Base-by-base conservation (phyloP, 1,140 invertebrate genomes). In the Thereuonema tuberculata region DNA sequence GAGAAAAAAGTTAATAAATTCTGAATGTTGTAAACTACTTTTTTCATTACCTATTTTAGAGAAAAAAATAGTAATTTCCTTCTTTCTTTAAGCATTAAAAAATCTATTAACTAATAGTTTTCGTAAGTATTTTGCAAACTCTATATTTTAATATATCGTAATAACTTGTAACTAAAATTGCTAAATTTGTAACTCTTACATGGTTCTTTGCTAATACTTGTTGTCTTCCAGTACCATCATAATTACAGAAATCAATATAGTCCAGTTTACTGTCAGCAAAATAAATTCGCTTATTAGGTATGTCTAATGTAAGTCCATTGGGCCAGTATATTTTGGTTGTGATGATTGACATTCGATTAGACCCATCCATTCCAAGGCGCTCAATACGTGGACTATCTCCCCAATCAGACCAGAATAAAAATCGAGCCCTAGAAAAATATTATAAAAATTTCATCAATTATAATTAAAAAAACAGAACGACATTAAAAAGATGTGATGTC, bases 391-490 rank as follows among this genome's bases (percentile, higher is more conserved):
- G 95, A 75, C 96, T 92, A 70, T 96, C 93, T 49, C 94, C 94
- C 94, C 95, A 98, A 70, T 98, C 95, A 0, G 92, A 95, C 94
- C 94, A 97, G 76, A 97, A 97, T 17, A 97, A 75, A 81, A 87
- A 91, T 2, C 85, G 74, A 0, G 88, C 83, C 28, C 78, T 79
- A 61, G 27, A 69, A 63, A 55, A 43, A 56, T 54, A 61, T 59
- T 56, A 60, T 62, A 5, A 24, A 17, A 9, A 43, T 43, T 43
- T 12, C 9, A 43, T 43, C 9, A 43, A 43, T 12, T 12, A 12
- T 12, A 43, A 43, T 43, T 12, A 43, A 43, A 43, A 9, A n/a
- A n/a, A 12, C 37, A 9, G n/a, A 12, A 43, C 9, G n/a, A 43
- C 37, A 43, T 43, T n/a, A 43, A 43, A n/a, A 43, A 43, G n/a